Evolutionary conservation across 2,797 vertebrate species (phyloP), one percentile per base, ranked within the genome.

Genomic region (Ctenopoma multispine): DNA sequence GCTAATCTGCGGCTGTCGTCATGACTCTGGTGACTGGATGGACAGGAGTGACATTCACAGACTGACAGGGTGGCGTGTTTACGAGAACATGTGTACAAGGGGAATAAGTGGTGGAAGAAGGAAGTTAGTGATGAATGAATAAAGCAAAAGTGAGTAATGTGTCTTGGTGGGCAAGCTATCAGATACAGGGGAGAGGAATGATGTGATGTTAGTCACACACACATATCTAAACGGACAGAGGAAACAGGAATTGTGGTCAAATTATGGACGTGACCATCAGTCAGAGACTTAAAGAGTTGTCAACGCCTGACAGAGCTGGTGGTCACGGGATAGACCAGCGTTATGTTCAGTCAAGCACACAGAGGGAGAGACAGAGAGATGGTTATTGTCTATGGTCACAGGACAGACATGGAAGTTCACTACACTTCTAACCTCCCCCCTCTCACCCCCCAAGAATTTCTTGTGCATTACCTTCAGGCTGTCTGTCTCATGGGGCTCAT

Each of bases 21-120:
- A 82, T 80, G 73, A 87, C 60, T 76, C 73, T 83, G 82, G 83
- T 90, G 83, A 87, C 81, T 82, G 63, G 89, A 90, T 72, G 58
- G 78, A 87, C 79, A 71, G 81, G 57, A 77, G 58, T 70, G 70
- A 82, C 82, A 86, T 85, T 87, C 81, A 89, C 71, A 67, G 79
- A 61, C 58, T 63, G 69, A 69, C 50, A 61, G 82, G 67, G 74
- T 6, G 47, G 58, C 44, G 72, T 80, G 79, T 73, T 51, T 79
- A 5, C 50, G 20, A 24, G 23, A 34, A 27, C 20, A 36, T 49
- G 51, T 69, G 21, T 61, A 21, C 55, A 56, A 23, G 18, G 29
- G 31, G 48, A 41, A 76, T 43, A 23, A 55, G 51, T 51, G 60
- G 58, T 13, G 0, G 40, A 75, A 59, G 27, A 58, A 3, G 9